Evolutionary conservation across 2,113 vertebrate species (phyloP).

Genomic region (Azemiops feae): DNA sequence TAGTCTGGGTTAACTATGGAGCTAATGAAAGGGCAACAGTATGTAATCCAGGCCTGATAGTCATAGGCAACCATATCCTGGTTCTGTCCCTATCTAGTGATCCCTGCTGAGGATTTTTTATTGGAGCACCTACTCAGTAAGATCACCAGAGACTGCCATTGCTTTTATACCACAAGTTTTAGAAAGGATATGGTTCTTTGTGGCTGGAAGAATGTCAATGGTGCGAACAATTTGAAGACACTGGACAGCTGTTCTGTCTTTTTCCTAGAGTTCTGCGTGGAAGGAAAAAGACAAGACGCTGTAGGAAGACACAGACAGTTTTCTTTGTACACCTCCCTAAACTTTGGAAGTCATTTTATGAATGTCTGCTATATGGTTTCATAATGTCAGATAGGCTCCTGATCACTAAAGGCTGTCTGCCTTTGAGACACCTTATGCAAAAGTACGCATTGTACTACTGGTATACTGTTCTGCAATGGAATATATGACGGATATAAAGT

Average conservation of each 20-base stretch:
- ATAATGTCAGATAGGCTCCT: background rate
- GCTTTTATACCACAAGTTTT: background rate
- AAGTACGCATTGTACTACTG: background rate
- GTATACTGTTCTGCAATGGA: background rate
- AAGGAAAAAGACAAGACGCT: background rate
- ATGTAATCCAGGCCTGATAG: background rate
- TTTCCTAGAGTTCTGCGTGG: background rate
- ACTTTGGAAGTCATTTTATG: background rate
- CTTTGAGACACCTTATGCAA: background rate
- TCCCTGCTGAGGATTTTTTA: background rate
- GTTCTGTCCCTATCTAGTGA: background rate
- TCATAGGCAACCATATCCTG: background rate
- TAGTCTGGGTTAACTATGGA: background rate
- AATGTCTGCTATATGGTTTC: background rate
- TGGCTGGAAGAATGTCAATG: background rate
- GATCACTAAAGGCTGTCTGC: background rate
- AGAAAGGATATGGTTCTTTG: background rate
- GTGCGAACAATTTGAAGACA: background rate
- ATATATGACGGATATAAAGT: background rate
- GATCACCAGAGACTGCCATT: background rate
- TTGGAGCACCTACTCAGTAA: background rate
- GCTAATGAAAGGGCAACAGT: background rate
- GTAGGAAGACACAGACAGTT: background rate
- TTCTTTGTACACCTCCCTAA: background rate
- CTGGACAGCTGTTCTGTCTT: background rate